These are phyloP conservation scores for Augiades crinisus DNA, from an alignment of 2,888 invertebrate species.

Conservation along the genomic window DNA sequence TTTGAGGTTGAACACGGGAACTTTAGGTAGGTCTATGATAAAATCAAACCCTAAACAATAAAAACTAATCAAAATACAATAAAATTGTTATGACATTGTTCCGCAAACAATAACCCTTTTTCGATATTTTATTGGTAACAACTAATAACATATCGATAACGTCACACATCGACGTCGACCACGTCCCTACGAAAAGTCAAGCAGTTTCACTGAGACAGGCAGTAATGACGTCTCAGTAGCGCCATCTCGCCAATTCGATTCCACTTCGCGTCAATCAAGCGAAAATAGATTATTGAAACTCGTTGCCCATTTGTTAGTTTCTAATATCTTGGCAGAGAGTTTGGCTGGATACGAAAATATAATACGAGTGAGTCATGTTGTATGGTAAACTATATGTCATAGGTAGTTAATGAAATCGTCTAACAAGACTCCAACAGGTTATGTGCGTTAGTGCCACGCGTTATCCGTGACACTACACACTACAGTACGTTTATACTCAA, in stretches of 20 bases:
- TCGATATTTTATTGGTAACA: not conserved
- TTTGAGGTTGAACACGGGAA: no score
- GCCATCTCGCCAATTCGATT: conserved; percentile 46
- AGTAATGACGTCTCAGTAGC: conserved; percentile 20
- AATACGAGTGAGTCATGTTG: not conserved
- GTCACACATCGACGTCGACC: not conserved
- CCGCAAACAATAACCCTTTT: no score
- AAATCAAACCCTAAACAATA: no score
- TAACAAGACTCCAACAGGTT: not conserved
- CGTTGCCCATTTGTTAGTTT: conserved; percentile 33
- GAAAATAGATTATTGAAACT: conserved; percentile 37
- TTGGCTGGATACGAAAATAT: not conserved
- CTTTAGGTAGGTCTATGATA: no score
- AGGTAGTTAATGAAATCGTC: not conserved
- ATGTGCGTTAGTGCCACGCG: not conserved
- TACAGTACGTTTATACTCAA: no score
- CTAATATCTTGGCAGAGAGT: conserved; percentile 35
- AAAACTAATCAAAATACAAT: no score
- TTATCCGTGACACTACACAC: no score
- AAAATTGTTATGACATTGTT: no score
- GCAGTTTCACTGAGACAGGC: conserved; percentile 41
- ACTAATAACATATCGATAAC: not conserved
- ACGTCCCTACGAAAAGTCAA: not conserved
- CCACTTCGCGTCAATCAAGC: conserved; percentile 40
- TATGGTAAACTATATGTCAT: no score